Percentiles rank a stretch among this genome's conserved stretches.
Evolutionary conservation across 2,113 vertebrate species (phyloP).

Genomic region (Dicaeum eximium): DNA sequence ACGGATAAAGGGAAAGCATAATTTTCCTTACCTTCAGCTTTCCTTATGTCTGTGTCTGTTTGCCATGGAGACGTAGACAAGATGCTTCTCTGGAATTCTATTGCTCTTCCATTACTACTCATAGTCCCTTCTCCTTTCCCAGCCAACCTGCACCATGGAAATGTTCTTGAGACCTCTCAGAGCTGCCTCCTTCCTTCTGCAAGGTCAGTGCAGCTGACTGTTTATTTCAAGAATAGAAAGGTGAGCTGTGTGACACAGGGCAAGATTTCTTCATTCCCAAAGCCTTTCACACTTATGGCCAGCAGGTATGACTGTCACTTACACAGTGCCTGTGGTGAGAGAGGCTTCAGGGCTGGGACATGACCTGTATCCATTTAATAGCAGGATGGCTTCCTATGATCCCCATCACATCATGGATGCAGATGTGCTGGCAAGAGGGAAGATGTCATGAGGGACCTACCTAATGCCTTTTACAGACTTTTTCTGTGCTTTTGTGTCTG

Average conservation of each 20-base stretch:
- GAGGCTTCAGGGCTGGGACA: neutral
- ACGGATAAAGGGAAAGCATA: neutral
- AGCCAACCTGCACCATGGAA: neutral
- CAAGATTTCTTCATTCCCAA: neutral
- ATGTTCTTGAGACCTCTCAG: neutral
- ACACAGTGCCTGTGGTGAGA: neutral
- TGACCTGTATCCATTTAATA: neutral
- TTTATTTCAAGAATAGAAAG: neutral
- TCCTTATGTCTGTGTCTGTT: neutral
- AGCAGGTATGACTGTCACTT: neutral
- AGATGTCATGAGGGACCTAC: neutral
- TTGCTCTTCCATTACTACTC: neutral
- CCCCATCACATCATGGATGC: rapidly evolving
- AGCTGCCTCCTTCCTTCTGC: neutral
- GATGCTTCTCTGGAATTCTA: neutral
- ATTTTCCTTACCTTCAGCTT: neutral
- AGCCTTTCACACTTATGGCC: neutral
- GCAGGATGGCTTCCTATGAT: neutral
- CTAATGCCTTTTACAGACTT: neutral
- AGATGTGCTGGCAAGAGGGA: neutral
- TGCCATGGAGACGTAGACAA: neutral
- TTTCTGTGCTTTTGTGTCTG: neutral
- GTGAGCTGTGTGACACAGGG: neutral
- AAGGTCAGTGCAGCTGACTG: neutral
- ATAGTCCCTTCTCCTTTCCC: neutral